Evolutionary conservation across 2,797 vertebrate genomes (phyloP).

Genomic region (Macrochelys suwanniensis): DNA sequence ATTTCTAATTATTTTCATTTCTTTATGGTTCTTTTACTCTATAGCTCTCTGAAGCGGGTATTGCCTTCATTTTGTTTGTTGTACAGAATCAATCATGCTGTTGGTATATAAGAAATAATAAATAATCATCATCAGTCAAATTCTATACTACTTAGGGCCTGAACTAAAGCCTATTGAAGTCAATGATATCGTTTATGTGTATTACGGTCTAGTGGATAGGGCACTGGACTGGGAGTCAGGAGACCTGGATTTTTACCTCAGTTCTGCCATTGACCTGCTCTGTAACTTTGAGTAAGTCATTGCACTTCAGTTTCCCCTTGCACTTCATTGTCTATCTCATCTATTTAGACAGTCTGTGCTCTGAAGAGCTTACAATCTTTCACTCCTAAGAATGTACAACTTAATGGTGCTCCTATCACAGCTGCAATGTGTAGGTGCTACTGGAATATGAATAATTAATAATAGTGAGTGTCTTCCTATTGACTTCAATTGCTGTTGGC

Average conservation of each 20-base stretch:
- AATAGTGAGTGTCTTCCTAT: background rate
- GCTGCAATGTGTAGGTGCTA: background rate
- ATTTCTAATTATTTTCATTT: conserved; percentile 58
- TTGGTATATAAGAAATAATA: conserved; percentile 50
- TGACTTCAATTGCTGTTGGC: background rate
- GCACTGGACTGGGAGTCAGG: background rate
- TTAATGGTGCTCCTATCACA: background rate
- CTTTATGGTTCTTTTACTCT: conserved; percentile 37
- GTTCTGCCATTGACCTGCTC: background rate
- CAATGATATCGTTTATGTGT: background rate
- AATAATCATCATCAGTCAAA: conserved; percentile 40
- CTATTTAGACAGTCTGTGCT: background rate
- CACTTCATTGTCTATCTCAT: background rate
- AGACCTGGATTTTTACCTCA: background rate
- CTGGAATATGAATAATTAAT: background rate
- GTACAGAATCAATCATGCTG: conserved; percentile 12
- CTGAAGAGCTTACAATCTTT: background rate
- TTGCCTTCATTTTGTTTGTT: conserved; percentile 43
- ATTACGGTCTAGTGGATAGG: background rate
- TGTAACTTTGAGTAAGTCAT: background rate
- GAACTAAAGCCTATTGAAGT: conserved; percentile 12
- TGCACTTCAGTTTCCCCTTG: background rate
- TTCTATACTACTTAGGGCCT: conserved; percentile 33
- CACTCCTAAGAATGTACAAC: background rate
- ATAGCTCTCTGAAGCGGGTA: background rate